Percentiles rank a stretch among this genome's conserved stretches.
These are phyloP conservation scores for Ceratotherium simum DNA, from an alignment of 2,113 vertebrate genomes.

Conservation along the genomic window DNA sequence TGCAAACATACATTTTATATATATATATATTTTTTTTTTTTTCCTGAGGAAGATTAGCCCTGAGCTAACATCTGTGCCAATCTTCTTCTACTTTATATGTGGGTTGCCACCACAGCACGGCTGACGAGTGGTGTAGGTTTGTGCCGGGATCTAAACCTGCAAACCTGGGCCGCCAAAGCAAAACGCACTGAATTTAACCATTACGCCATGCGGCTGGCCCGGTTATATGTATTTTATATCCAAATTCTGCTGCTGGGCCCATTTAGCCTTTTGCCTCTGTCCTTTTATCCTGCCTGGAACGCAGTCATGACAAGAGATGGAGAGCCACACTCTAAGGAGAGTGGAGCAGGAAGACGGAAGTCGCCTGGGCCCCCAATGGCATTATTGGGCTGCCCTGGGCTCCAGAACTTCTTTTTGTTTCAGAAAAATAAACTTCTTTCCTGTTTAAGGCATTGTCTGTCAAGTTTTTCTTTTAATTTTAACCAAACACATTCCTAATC, in stretches of 20 bases:
- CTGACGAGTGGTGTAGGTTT: no score
- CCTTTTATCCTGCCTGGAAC: not conserved
- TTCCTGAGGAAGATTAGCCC: no score
- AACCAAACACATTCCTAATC: not conserved
- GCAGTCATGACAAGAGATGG: not conserved
- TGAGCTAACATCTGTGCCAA: no score
- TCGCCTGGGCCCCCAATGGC: not conserved
- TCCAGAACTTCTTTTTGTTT: slow-evolving; percentile 8
- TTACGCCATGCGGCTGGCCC: no score
- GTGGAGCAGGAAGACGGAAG: not conserved
- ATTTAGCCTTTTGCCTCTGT: not conserved
- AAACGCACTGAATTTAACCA: no score
- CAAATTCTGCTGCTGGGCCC: not conserved
- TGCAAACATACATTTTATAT: no score
- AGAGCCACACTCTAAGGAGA: not conserved
- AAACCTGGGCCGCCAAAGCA: no score
- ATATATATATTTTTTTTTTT: no score
- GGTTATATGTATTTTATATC: no score
- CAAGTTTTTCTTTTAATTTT: not conserved
- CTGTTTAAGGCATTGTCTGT: not conserved
- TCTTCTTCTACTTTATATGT: no score
- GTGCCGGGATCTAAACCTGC: no score
- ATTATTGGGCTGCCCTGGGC: not conserved
- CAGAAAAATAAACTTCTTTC: slow-evolving; percentile 20
- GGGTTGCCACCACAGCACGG: no score